Evolutionary conservation across 1,140 invertebrate species (phyloP), one percentile per base, ranked within the genome.

Genomic region (Propsilocerus akamusi): DNA sequence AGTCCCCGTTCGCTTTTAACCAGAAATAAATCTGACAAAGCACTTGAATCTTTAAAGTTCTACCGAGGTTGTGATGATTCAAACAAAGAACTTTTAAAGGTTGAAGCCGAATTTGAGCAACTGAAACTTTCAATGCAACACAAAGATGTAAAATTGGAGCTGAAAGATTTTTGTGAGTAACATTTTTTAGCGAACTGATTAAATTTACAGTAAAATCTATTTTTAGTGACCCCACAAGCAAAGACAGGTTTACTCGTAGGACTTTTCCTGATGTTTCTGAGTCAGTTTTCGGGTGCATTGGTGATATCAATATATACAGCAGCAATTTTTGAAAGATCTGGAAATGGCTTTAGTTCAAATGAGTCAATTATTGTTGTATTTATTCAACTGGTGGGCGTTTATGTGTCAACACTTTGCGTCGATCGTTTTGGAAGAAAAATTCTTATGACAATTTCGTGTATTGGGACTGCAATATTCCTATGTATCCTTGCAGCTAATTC

Each of bases 251-350:
- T 64, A 4, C 5, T 49, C 5, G 59, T 59, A 2, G 62, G 62
- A 2, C 25, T 62, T 6, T 49, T 62, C 2, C 48, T 64, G 2
- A 60, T 64, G 56, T 37, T 59, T 46, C 52, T 53, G 17, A 55
- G 58, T 46, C 56, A 57, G 20, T 60, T 60, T 7, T 58, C 56
- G 5, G 60, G 60, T 1, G 48, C 58, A 4, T 58, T 57, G n/a
- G 57, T 61, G 14, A 47, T 62, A 52, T 55, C 59, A 46, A 62
- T 54, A 26, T 62, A 62, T 41, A 58, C 60, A 53, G 61, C 60
- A 14, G 68, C 63, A 1, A 87, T 85, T 55, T 89, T 84, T 59
- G 53, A 62, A 1, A 66, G 68, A 1, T 73, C 82, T 2, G 75
- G 76, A 1, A 73, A 72, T 5, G 60, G 56, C 2, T 55, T 72